phyloP scores from a whole-genome alignment of 2,888 invertebrate genomes.

The Galerucella calmariensis region DNA sequence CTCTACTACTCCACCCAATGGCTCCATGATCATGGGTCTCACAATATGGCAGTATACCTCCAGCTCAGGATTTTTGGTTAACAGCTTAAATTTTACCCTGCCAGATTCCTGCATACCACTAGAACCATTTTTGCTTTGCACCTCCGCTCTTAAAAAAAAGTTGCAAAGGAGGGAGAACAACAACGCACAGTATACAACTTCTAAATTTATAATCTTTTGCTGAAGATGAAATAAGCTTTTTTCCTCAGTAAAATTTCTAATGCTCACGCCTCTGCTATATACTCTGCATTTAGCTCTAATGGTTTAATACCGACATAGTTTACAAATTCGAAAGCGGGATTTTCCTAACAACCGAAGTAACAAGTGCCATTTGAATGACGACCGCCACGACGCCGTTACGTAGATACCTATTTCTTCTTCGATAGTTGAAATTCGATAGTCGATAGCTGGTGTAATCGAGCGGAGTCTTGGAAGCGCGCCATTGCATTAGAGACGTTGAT shows the following conservation, averaged over 20 bases:
- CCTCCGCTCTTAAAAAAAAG: too few species aligned
- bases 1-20: too few species aligned
- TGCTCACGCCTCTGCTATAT: slow-evolving; percentile 43
- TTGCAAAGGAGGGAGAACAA: too few species aligned
- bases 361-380: slow-evolving; percentile 52
- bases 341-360: slow-evolving; percentile 57
- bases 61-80: too few species aligned
- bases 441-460: slow-evolving; percentile 32
- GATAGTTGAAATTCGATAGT: slow-evolving; percentile 26
- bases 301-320: slow-evolving; percentile 61
- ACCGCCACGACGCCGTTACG: slow-evolving; percentile 8
- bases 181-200: too few species aligned
- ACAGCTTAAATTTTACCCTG: too few species aligned
- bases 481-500: slow-evolving; percentile 25
- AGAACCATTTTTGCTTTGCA: too few species aligned
- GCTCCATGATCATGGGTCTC: too few species aligned
- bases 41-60: too few species aligned
- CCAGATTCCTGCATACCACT: too few species aligned
- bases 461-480: slow-evolving; percentile 30
- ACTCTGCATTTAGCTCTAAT: slow-evolving; percentile 54
- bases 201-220: neutral
- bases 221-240: slow-evolving; percentile 3
- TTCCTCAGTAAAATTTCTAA: slow-evolving; percentile 20
- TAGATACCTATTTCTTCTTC: slow-evolving; percentile 25
- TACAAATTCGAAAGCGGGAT: slow-evolving; percentile 53